These are phyloP conservation scores for Isurus oxyrinchus DNA, from an alignment of 2,113 vertebrate species.

Conservation along the genomic window DNA sequence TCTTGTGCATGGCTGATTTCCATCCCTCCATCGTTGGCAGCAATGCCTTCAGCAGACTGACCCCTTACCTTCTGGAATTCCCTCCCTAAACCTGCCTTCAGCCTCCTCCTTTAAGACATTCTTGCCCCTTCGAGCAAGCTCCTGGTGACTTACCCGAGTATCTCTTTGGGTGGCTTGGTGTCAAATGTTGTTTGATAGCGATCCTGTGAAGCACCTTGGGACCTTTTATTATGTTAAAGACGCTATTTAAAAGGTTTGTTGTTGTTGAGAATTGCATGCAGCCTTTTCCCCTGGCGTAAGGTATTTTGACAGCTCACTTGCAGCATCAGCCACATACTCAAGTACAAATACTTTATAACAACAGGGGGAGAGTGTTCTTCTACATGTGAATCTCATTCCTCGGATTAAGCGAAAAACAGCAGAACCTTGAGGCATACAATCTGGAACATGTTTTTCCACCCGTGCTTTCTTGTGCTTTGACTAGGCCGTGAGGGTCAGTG, in stretches of 20 bases:
- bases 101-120: not conserved
- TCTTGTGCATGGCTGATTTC: not conserved
- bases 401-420: constrained; percentile 28
- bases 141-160: not conserved
- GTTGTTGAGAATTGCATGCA: not conserved
- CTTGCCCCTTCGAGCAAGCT: not conserved
- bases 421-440: constrained; percentile 32
- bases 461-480: constrained; percentile 30
- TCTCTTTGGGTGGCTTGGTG: not conserved
- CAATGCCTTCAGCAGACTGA: not conserved
- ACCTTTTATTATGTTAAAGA: not conserved
- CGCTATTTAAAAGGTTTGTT: not conserved
- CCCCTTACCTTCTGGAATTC: not conserved
- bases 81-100: not conserved
- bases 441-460: constrained; percentile 32
- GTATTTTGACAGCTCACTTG: not conserved
- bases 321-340: not conserved
- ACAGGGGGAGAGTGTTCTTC: not conserved
- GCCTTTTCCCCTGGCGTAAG: no score
- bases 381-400: constrained; percentile 25
- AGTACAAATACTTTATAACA: not conserved
- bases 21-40: not conserved
- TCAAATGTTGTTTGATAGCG: not conserved
- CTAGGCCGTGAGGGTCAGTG: constrained; percentile 30
- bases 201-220: no score